Conservation (phyloP, 2,113 vertebrate species). For the Galbula dea region DNA sequence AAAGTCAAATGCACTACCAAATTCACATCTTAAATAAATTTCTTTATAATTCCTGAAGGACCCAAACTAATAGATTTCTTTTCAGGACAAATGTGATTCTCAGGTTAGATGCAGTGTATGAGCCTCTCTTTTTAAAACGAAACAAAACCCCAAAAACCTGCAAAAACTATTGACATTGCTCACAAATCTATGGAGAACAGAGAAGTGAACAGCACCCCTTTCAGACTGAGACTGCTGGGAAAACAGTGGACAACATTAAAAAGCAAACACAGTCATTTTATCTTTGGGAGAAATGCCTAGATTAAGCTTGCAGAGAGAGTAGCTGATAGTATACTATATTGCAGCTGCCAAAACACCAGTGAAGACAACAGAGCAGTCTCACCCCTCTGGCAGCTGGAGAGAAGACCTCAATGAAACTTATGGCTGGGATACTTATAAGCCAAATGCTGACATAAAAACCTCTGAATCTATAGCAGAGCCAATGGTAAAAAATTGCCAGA, state of each 20-base stretch:
- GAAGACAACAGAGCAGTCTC: neutral
- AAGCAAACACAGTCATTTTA: constrained; percentile 16
- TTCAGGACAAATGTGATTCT: neutral
- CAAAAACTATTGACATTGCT: neutral
- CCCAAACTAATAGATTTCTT: neutral
- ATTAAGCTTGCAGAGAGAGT: neutral
- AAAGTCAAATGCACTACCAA: neutral
- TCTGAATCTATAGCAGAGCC: neutral
- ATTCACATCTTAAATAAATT: neutral
- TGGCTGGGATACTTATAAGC: neutral
- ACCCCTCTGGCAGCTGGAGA: neutral
- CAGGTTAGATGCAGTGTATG: neutral
- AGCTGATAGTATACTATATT: neutral
- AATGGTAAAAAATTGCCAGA: neutral
- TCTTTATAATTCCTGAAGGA: neutral
- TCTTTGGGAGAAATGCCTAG: constrained; percentile 3
- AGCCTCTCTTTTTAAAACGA: neutral
- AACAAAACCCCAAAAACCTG: neutral
- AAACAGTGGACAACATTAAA: constrained; percentile 12
- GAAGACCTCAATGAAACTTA: neutral
- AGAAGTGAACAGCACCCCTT: neutral
- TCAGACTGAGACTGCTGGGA: neutral
- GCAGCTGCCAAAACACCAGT: neutral
- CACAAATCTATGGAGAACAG: neutral
- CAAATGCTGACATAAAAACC: neutral